A percentile compares a stretch with the other conserved stretches of the same genome.
Conservation (phyloP, 2,888 invertebrate species). For the Sceliomorpha sp. region DNA sequence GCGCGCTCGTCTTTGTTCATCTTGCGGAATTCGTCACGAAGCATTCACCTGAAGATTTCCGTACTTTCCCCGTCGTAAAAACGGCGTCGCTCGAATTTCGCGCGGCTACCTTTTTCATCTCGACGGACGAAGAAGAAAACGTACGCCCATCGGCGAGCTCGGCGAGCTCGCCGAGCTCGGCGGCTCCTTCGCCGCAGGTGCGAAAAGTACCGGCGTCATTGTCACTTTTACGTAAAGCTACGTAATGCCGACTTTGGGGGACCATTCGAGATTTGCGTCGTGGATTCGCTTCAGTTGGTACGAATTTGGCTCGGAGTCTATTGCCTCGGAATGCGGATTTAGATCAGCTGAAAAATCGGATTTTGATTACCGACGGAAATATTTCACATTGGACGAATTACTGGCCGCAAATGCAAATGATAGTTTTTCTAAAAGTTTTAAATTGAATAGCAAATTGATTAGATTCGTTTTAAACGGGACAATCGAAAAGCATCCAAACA, state of each 20-base stretch:
- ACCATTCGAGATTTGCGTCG: constrained; percentile 10
- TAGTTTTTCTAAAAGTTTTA: no score
- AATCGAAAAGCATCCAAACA: no score
- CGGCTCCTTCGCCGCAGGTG: constrained; percentile 33
- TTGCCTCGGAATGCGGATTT: neutral
- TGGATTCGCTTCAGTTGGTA: constrained; percentile 29
- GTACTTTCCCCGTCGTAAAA: constrained; percentile 32
- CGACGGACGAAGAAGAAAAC: constrained; percentile 19
- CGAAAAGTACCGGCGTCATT: constrained; percentile 35
- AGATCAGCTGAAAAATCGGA: no score
- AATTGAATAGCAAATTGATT: no score
- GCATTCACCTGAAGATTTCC: constrained; percentile 12
- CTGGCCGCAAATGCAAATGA: no score
- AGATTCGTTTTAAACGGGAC: no score
- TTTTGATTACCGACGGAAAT: no score
- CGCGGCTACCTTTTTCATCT: constrained; percentile 31
- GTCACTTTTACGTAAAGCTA: constrained; percentile 46
- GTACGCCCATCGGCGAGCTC: constrained; percentile 33
- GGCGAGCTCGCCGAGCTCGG: no score
- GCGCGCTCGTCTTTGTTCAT: constrained; percentile 12
- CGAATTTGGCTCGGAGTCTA: neutral
- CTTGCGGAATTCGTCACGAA: constrained; percentile 11
- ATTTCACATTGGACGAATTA: no score
- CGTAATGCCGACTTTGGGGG: constrained; percentile 24
- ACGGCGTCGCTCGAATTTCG: constrained; percentile 24